Base-by-base conservation (phyloP, 1,140 invertebrate species). In the Lasaia peninsularis region DNA sequence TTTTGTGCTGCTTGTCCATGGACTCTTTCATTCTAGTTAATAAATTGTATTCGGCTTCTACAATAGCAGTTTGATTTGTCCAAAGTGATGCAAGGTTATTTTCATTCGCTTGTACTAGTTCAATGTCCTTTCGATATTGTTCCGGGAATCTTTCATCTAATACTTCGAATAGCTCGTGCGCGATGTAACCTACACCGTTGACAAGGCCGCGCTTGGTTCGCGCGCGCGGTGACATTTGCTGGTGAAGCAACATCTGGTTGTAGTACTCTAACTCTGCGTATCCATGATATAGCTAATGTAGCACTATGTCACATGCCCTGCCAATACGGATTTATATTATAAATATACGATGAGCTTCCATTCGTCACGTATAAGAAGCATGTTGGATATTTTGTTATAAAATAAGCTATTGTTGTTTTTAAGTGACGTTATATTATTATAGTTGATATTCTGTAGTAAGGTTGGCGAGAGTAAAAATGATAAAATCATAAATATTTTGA, bases 121-220 rank as follows among this genome's bases (percentile, higher is more conserved):
- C 32, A 10, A 73, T 67, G 33, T 70, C 63, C 4, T 52, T 11
- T 49, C 59, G 53, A 49, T 70, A 73, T 35, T 73, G 51, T 54
- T 73, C 60, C 0, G 63, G 60, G 32, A 72, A 69, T 2, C 49
- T 58, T 3, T 56, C 35, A 51, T 72, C 69, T 9, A 69, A 48
- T 8, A 69, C 53, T 12, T 67, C 65, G 34, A 69, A 75, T 51
- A 71, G 34, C 12, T 54, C 52, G 49, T 69, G 64, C 8, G 65
- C 67, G 8, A 66, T 34, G 51, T 63, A 61, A 37, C 69, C 69
- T 16, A 71, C 32, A 9, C 67, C 72, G 28, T 71, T 58, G 50
- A 67, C 63, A 8, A 69, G 33, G 0, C 61, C 71, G 1, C 71
- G 63, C 0, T 57, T 48, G 14, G 20, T 32, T 0, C 63, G 63